phyloP scores from a whole-genome alignment of 2,113 vertebrate species.

The Sphaerodactylus townsendi region DNA sequence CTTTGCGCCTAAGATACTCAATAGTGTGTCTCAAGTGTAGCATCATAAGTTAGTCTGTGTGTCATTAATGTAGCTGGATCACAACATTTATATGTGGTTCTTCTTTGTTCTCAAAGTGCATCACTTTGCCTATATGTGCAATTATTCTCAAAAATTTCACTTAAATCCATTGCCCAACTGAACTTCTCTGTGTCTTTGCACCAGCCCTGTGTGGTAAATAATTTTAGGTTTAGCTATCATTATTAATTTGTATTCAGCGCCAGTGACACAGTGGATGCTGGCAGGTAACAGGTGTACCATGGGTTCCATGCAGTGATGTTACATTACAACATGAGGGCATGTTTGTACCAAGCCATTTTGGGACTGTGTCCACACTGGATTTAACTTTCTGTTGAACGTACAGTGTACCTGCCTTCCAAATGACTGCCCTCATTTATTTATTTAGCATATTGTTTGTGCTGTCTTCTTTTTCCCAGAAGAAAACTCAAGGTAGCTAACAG shows the following conservation, averaged over 20 bases:
- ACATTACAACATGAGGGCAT: too few relatives aligned
- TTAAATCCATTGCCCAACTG: neutral
- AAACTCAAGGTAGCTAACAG: too few relatives aligned
- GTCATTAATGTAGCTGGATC: neutral
- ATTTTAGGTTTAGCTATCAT: neutral
- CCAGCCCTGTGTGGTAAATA: too few relatives aligned
- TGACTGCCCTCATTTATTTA: neutral
- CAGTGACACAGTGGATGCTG: neutral
- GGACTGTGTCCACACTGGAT: neutral
- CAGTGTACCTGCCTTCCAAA: neutral
- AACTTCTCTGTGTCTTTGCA: too few relatives aligned
- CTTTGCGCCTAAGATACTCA: neutral
- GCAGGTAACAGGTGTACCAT: neutral
- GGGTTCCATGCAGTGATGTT: too few relatives aligned
- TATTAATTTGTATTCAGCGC: neutral
- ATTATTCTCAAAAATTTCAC: neutral
- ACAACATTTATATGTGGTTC: neutral
- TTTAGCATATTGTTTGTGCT: too few relatives aligned
- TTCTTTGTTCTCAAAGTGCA: neutral
- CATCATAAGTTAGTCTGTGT: neutral
- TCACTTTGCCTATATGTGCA: neutral
- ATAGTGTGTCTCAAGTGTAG: neutral
- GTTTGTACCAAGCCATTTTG: neutral
- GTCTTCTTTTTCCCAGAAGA: too few relatives aligned
- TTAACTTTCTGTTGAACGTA: neutral